Percentiles rank a stretch among this genome's conserved stretches.
Evolutionary conservation across 2,888 invertebrate genomes (phyloP).

Genomic region (Melanostoma scalare): DNA sequence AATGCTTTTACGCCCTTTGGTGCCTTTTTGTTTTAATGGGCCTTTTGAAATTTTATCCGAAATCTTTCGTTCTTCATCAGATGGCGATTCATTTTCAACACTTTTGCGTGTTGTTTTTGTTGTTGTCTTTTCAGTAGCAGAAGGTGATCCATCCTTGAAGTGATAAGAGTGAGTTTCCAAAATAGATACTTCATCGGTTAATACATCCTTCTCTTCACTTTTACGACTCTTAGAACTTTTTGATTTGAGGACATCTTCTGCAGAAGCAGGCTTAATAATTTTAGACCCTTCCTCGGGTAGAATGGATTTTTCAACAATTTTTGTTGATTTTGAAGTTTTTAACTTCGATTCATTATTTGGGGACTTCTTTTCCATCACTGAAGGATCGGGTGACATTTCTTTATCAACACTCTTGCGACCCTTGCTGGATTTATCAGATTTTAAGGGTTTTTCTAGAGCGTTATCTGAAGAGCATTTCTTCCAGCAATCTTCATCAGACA

Average conservation of each 20-base stretch:
- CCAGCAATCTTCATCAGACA: not conserved
- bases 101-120: too few relatives aligned
- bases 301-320: constrained; percentile 8
- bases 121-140: too few relatives aligned
- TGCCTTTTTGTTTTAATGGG: not conserved
- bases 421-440: not conserved
- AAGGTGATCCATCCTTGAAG: too few relatives aligned
- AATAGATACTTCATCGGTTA: too few relatives aligned
- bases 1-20: constrained; percentile 5
- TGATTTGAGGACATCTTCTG: too few relatives aligned
- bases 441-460: not conserved
- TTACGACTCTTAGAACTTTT: too few relatives aligned
- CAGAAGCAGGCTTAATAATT: not conserved
- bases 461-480: not conserved
- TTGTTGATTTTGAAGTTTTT: not conserved
- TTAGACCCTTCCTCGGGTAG: constrained; percentile 4
- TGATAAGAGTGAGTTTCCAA: too few relatives aligned
- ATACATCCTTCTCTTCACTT: too few relatives aligned
- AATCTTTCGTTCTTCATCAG: not conserved
- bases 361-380: not conserved
- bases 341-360: constrained; percentile 3
- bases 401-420: constrained; percentile 12
- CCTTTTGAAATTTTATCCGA: not conserved
- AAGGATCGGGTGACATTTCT: not conserved
- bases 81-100: too few relatives aligned